A percentile compares a stretch with the other conserved stretches of the same genome.
Conservation (phyloP, 2,113 vertebrate genomes). For the Coreoperca whiteheadi region DNA sequence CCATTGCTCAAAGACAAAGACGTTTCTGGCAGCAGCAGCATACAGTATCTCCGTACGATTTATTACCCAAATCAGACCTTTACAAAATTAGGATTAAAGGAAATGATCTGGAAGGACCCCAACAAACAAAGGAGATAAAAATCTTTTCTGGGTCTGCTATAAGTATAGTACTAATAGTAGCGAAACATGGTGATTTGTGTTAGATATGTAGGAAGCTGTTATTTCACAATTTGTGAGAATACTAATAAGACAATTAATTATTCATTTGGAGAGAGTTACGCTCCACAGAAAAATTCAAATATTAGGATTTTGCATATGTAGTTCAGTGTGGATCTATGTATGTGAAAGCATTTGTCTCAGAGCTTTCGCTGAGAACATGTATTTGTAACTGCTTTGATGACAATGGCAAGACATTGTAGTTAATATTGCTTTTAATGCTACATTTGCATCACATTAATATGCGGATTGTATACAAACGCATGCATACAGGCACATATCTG, state of each 20-base stretch:
- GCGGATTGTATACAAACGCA: neutral
- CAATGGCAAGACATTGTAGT: neutral
- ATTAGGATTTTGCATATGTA: neutral
- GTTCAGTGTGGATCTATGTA: neutral
- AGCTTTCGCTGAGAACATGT: neutral
- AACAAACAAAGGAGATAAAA: neutral
- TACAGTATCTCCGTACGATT: neutral
- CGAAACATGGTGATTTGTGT: neutral
- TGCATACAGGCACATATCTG: neutral
- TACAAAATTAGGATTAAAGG: neutral
- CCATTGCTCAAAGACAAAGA: neutral
- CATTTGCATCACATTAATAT: slow-evolving; percentile 15
- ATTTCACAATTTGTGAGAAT: neutral
- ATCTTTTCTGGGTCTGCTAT: neutral
- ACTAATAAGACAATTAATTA: neutral
- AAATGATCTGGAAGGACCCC: neutral
- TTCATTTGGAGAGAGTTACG: neutral
- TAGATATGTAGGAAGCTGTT: neutral
- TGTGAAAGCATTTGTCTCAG: neutral
- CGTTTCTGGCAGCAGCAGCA: neutral
- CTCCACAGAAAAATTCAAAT: neutral
- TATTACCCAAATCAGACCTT: neutral
- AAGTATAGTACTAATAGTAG: neutral
- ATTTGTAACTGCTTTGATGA: neutral
- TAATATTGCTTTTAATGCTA: neutral